A percentile compares a stretch with the other conserved stretches of the same genome.
phyloP scores from a whole-genome alignment of 1,140 invertebrate species.

The Teleogryllus occipitalis region DNA sequence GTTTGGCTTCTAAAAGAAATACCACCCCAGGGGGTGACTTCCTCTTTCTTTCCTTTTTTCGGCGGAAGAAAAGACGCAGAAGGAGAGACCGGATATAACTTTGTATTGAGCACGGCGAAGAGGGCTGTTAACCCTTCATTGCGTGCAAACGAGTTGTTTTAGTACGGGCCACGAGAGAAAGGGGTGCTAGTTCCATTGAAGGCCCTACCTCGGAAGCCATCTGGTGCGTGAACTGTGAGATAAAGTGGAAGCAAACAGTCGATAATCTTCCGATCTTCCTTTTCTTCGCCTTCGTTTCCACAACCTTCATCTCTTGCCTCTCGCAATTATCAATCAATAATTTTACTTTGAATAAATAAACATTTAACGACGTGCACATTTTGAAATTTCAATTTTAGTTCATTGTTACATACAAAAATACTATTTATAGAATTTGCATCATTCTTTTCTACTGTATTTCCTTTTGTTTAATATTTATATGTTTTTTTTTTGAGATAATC shows the following conservation, averaged over 20 bases:
- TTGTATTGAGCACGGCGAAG: not conserved
- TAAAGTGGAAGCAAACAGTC: not conserved
- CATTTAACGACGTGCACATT: no score
- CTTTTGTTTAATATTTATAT: no score
- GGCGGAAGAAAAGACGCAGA: not conserved
- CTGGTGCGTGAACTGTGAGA: conserved; percentile 3
- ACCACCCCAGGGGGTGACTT: not conserved
- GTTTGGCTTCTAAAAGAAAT: conserved; percentile 5
- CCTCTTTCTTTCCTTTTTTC: conserved; percentile 1
- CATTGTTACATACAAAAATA: no score
- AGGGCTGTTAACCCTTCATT: conserved; percentile 3
- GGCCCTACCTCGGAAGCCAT: not conserved
- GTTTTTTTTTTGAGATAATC: no score
- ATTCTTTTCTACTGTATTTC: no score
- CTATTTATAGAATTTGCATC: no score
- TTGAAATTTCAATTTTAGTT: no score
- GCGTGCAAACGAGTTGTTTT: conserved; percentile 3
- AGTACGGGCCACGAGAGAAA: not conserved
- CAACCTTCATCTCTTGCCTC: no score
- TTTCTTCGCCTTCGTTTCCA: not conserved
- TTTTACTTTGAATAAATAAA: no score
- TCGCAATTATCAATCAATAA: no score
- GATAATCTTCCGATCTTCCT: not conserved
- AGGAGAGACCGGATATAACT: not conserved
- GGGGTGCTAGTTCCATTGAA: not conserved